Evolutionary conservation across 2,888 invertebrate species (phyloP).

Genomic region (Andrena trimmerana): DNA sequence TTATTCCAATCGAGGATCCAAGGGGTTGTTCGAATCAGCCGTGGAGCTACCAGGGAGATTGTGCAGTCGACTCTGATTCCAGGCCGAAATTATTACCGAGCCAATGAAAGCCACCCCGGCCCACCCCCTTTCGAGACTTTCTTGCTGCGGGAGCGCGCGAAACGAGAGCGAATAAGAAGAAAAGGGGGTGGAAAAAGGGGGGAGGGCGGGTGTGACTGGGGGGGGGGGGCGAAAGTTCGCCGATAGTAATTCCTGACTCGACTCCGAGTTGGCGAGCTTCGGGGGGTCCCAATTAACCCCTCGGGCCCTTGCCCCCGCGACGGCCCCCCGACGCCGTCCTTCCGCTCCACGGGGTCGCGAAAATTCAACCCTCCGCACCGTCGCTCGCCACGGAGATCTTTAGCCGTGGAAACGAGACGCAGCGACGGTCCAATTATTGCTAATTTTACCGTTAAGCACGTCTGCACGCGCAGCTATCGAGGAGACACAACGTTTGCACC

Average conservation of each 20-base stretch:
- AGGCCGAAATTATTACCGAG: constrained; percentile 63
- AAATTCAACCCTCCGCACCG: constrained; percentile 2
- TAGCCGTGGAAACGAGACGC: not conserved
- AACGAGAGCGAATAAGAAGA: constrained; percentile 39
- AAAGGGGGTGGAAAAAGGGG: constrained; percentile 25
- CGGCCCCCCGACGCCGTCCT: constrained; percentile 39
- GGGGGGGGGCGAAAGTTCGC: constrained; percentile 60
- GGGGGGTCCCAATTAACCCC: constrained; percentile 73
- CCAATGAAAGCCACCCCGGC: constrained; percentile 48
- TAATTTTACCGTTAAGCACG: no score
- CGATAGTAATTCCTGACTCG: constrained; percentile 76
- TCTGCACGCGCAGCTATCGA: not conserved
- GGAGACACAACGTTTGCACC: not conserved
- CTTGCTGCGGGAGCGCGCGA: constrained; percentile 52
- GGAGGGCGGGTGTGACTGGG: constrained; percentile 4
- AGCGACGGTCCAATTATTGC: no score
- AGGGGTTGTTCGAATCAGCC: constrained; percentile 35
- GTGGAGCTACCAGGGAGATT: constrained; percentile 32
- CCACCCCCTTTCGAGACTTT: constrained; percentile 51
- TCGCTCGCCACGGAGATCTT: not conserved
- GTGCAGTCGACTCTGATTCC: constrained; percentile 51
- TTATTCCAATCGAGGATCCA: constrained; percentile 52
- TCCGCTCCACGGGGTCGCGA: constrained; percentile 60
- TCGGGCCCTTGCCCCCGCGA: constrained; percentile 43
- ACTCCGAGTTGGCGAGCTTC: constrained; percentile 68